Base-by-base conservation (phyloP, 1,140 invertebrate genomes). In the Lasaia peninsularis region DNA sequence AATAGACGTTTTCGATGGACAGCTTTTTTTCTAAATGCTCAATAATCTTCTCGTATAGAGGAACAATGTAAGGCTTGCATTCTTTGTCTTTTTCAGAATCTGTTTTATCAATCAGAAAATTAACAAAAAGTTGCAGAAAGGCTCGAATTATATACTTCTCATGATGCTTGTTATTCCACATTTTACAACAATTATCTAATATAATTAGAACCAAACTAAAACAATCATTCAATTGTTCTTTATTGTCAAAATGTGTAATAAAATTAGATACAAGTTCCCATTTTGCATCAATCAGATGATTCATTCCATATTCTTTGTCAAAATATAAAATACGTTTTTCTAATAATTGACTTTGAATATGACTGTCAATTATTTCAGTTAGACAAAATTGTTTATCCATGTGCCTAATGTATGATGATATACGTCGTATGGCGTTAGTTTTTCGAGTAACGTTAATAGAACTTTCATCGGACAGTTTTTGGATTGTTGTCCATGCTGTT, bases 231-330 rank as follows among this genome's bases (percentile, higher is more conserved):
- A 69, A 31, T 51, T 77, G 65, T n/a, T 60, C 55, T 52, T 73
- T 33, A 35, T 58, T 58, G 6, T 60, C 44, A 31, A 65, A 59
- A 48, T 67, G 32, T 2, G 67, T 52, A 24, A 82, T 65, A 40
- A 69, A 80, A 53, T 56, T 67, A 1, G 64, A 58, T 2, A 58
- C 50, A 33, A 85, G 63, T 0, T 51, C 35, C 78, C 75, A 85
- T 56, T 71, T 74, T 4, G 57, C 44, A 12, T 61, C 35, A 11
- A 56, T 51, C 18, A 73, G 44, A 4, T 20, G 7, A 40, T 56
- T 48, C 3, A 64, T 32, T 5, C 62, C 50, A 16, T 62, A 33
- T 6, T 20, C 37, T 44, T 55, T 48, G 48, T 61, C 52, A 32
- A 49, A 33, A 12, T 37, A 24, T 48, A 52, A 54, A 12, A 60